Base-by-base conservation (phyloP, 2,797 vertebrate genomes). In the Bufotes viridis region DNA sequence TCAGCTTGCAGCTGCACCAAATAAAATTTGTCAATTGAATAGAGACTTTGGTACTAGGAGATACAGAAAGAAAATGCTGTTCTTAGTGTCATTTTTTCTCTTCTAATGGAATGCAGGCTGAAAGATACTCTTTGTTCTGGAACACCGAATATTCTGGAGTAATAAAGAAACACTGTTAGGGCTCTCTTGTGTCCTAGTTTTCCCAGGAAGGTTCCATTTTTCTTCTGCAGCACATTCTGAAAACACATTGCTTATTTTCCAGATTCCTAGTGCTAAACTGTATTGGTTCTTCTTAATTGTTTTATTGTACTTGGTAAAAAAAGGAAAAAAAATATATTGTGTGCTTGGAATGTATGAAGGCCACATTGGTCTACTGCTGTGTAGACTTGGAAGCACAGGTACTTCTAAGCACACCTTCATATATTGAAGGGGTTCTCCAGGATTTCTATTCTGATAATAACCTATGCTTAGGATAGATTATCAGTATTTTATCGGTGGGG, bases 21-120 rank as follows among this genome's bases (percentile, higher is more conserved):
- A 53, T 81, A 58, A 87, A 58, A 82, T 69, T 82, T 87, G 70
- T 87, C 55, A 82, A 51, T 75, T 82, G 86, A 82, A 74, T 24
- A 65, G 72, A 82, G 42, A 61, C 75, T 76, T 51, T 87, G 58
- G 53, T n/a, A 61, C 42, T 75, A 75, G 63, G 70, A 76, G 80
- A 75, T 42, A 70, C 65, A 49, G 61, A 61, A 82, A 76, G 58
- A 78, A 87, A 87, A 87, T 87, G 70, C 58, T 76, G 53, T 74
- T 51, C 55, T 75, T 87, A 82, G 79, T 75, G 78, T 82, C 34
- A 82, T 61, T 42, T 67, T 87, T 74, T 72, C 74, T 55, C 58
- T 79, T 22, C 29, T 81, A 81, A 81, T 51, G 42, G 80, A 81
- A 65, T 81, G 20, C 49, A n/a, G 80, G 65, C 34, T 81, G 60